Percentiles rank a stretch among this genome's conserved stretches.
Conservation (phyloP, 2,797 vertebrate species). For the Odontamblyopus rebecca region DNA sequence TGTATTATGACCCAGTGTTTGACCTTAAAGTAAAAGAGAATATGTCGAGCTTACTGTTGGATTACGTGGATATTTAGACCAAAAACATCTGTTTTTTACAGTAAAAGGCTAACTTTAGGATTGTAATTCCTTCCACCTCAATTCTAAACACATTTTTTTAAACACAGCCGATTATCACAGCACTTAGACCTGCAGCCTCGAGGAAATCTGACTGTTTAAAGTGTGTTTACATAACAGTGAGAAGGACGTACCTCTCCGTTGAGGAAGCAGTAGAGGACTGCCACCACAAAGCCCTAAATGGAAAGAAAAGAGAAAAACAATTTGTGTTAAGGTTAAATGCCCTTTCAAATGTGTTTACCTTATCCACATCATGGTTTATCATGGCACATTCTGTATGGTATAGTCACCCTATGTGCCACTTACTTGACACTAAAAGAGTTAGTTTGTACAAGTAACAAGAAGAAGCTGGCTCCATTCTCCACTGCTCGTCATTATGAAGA, state of each 20-base stretch:
- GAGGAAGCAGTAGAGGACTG: constrained; percentile 95
- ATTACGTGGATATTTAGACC: neutral
- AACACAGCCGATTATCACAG: neutral
- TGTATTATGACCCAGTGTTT: too few relatives aligned
- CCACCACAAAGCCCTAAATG: constrained; percentile 91
- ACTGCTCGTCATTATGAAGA: constrained; percentile 27
- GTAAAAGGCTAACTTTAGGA: neutral
- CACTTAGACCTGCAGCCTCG: constrained; percentile 7
- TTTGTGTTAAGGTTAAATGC: neutral
- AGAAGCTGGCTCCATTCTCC: constrained; percentile 32
- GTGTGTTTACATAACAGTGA: constrained; percentile 33
- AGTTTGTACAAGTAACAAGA: constrained; percentile 15
- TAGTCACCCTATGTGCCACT: neutral
- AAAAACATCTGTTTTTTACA: neutral
- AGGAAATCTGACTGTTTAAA: constrained; percentile 19
- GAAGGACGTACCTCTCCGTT: constrained; percentile 79
- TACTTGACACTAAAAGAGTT: neutral
- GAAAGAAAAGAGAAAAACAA: constrained; percentile 32
- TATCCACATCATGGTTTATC: constrained; percentile 1
- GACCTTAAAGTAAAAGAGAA: neutral
- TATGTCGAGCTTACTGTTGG: neutral
- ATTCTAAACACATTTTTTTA: neutral
- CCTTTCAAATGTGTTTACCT: constrained; percentile 3
- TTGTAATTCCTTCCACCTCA: neutral
- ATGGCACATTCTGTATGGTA: neutral